Base-by-base conservation (phyloP, 2,888 invertebrate species). In the Drosophila lutescens region DNA sequence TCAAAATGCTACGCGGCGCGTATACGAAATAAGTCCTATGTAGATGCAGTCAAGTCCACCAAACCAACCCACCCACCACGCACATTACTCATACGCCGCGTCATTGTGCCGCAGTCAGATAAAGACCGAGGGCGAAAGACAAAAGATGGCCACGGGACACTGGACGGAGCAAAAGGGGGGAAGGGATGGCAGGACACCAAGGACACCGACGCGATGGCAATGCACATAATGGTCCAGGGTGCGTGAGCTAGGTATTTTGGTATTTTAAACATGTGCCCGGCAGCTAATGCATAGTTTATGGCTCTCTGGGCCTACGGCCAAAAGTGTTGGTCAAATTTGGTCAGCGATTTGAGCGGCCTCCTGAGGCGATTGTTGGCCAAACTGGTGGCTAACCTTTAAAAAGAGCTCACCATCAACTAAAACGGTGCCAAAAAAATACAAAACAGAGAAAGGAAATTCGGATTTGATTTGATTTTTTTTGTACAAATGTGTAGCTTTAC, bases 1-100 rank as follows among this genome's bases (percentile, higher is more conserved):
- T 76, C 84, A 76, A 86, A 88, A 86, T 77, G 87, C 70, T 87
- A 85, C 89, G 85, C 85, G 89, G 30, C 77, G 86, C 89, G 85
- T 85, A 85, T 85, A 85, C 89, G 74, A 87, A 88, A 88, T 89
- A 80, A 80, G 77, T 73, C 74, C 73, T 66, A 81, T 87, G 86
- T 85, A 85, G 86, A 81, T 85, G 79, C 74, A 73, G 49, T 47
- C 63, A 2, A 20, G 26, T 26, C 6, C 12, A 0, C 34, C 34
- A 23, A 1, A 2, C 43, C 34, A 13, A 13, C 6, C 50, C 70
- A 61, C 61, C 55, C 51, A 61, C 51, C 49, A 61, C 46, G 82
- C 82, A 77, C 88, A 85, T 85, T 85, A 85, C 87, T 87, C 87
- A 85, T 88, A 85, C 87, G 85, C 71, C 85, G 67, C 74, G 87